Evolutionary conservation across 2,888 invertebrate genomes (phyloP), one percentile per base, ranked within the genome.

Genomic region (Melanargia galathea): DNA sequence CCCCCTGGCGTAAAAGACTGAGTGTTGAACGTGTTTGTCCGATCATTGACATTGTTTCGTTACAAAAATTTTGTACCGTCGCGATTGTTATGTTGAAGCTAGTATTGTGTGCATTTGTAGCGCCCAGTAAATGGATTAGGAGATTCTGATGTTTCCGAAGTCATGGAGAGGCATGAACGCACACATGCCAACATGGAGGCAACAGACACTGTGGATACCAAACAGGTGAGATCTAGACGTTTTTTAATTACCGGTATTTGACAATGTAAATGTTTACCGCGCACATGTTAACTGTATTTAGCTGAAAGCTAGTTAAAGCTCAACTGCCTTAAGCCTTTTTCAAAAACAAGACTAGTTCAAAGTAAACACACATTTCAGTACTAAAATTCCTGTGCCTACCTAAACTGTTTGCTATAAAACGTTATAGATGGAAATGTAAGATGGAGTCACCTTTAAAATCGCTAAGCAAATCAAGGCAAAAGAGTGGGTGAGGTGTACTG

Each of bases 131-230:
- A 84, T 85, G 86, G 81, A 82, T 76, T 84, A 86, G 83, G 75
- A 80, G 80, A 82, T 90, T 91, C 91, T 92, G 86, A 92, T 92
- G 92, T 86, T 86, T 86, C 79, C 87, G 79, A 86, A 80, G 81
- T 75, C 76, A 90, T 91, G 90, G 86, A 88, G 81, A 83, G 87
- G 83, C 85, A 84, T 83, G 89, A 89, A 78, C 84, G 89, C 83
- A 85, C 88, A 85, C 86, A 90, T 82, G 85, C 86, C 84, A 93
- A 93, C 87, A 92, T 93, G 93, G 93, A 94, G 88, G 87, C 92
- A 78, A 87, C 89, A 75, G 93, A 93, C 83, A 91, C 90, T 79
- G 92, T 93, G 87, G 93, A 93, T 80, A 93, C 93, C 72, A 93
- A 93, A 92, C 93, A 93, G 93, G 94, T 94, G 92, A 92, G 90